Conservation (phyloP, 2,888 invertebrate species). For the Euplexia lucipara region DNA sequence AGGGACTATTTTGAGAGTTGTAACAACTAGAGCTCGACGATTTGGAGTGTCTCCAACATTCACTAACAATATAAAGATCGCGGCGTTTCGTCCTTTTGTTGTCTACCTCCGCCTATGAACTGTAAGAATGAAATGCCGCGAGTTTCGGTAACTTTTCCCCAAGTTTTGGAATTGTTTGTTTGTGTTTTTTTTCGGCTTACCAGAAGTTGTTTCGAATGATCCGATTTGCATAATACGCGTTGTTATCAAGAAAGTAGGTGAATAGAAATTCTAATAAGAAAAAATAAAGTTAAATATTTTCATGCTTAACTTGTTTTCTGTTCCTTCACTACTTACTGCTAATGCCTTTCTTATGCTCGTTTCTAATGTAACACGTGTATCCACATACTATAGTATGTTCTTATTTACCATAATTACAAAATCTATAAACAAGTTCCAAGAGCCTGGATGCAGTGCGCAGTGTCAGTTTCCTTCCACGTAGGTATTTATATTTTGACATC, state of each 20-base stretch:
- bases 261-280: conserved; percentile 20
- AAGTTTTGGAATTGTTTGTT: conserved; percentile 25
- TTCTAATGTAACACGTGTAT: neutral
- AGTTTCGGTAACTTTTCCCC: conserved; percentile 17
- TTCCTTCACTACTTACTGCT: neutral
- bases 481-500: neutral
- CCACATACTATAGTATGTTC: neutral
- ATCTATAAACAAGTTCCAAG: neutral
- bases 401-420: neutral
- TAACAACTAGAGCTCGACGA: conserved; percentile 82
- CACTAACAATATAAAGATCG: conserved; percentile 72
- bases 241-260: conserved; percentile 9
- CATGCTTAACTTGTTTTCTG: neutral
- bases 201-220: conserved; percentile 17
- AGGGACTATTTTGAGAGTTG: conserved; percentile 80
- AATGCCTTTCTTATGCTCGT: neutral
- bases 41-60: conserved; percentile 87
- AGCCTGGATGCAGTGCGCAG: neutral
- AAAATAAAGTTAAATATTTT: neutral
- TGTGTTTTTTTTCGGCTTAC: conserved; percentile 4
- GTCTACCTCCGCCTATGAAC: conserved; percentile 58
- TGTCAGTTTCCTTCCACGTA: conserved; percentile 6
- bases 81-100: conserved; percentile 72
- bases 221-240: conserved; percentile 17
- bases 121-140: conserved; percentile 43